Base-by-base conservation (phyloP, 2,113 vertebrate genomes). In the Calyptomena viridis region DNA sequence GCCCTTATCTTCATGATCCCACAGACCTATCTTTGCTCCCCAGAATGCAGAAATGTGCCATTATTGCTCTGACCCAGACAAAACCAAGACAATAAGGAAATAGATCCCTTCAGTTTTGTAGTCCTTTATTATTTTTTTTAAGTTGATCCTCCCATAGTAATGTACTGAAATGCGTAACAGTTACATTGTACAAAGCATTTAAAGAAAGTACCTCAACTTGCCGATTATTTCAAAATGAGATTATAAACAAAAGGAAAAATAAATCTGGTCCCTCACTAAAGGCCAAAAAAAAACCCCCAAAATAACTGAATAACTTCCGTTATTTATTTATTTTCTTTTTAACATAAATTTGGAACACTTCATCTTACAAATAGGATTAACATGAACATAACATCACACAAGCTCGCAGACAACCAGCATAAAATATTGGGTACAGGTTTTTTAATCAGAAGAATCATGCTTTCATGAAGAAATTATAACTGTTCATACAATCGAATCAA, bases 121-220 rank as follows among this genome's bases (percentile, higher is more conserved):
- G 98, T 99, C 98, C 98, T 99, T 99, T 99, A 99, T 99, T 99
- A 95, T 96, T 93, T 94, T 98, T 98, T 95, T 96, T 52, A 96
- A 99, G 98, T 99, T 99, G 98, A 98, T 99, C 99, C 98, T 99
- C 99, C 98, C 99, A 99, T 99, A 99, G 98, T 99, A 99, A 99
- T 98, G 99, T 99, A 99, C 98, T 99, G 98, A 99, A 99, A 99
- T 99, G 99, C 99, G 98, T 99, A 99, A 99, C 99, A 99, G 99
- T 99, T 99, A 99, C 99, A 99, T 99, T 98, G 98, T 99, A 99
- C 98, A 99, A 99, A 99, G 99, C 99, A 99, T 99, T 99, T 99
- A 99, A 99, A 99, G 98, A 99, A 99, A 99, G 99, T 99, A 99
- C 99, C 99, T 99, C 98, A 98, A 99, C 98, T 99, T 98, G 98